A percentile compares a stretch with the other conserved stretches of the same genome.
phyloP scores from a whole-genome alignment of 1,140 invertebrate species.

The Zaprionus inermis region DNA sequence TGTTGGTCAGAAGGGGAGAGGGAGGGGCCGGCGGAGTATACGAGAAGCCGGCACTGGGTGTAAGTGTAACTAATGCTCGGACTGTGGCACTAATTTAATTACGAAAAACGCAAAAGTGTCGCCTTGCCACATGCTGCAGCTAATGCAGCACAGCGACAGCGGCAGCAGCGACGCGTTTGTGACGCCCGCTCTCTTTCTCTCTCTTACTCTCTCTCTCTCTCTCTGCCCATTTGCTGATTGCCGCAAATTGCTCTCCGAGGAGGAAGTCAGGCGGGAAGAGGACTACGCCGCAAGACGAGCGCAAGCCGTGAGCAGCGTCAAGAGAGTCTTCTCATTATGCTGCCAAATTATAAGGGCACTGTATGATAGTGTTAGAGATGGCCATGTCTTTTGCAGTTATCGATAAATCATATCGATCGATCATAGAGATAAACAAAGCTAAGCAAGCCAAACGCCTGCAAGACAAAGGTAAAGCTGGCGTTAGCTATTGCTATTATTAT shows the following conservation, averaged over 20 bases:
- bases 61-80: constrained; percentile 79
- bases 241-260: constrained; percentile 70
- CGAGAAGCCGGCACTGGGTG: constrained; percentile 19
- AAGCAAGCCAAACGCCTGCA: no score
- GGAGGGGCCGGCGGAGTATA: neutral
- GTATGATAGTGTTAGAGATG: no score
- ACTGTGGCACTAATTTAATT: constrained; percentile 81
- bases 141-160: constrained; percentile 51
- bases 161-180: neutral
- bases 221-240: constrained; percentile 75
- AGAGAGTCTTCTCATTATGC: constrained; percentile 26
- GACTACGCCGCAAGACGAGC: constrained; percentile 19
- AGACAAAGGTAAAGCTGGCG: neutral
- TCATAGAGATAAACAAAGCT: no score
- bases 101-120: constrained; percentile 82
- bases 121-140: constrained; percentile 71
- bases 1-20: neutral
- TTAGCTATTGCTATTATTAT: neutral
- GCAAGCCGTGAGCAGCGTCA: constrained; percentile 15
- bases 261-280: constrained; percentile 5
- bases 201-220: no score
- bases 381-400: no score
- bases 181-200: constrained; percentile 10
- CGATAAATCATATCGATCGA: no score
- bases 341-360: no score